Evolutionary conservation across 2,113 vertebrate genomes (phyloP).

Genomic region (Gobiocypris rarus): DNA sequence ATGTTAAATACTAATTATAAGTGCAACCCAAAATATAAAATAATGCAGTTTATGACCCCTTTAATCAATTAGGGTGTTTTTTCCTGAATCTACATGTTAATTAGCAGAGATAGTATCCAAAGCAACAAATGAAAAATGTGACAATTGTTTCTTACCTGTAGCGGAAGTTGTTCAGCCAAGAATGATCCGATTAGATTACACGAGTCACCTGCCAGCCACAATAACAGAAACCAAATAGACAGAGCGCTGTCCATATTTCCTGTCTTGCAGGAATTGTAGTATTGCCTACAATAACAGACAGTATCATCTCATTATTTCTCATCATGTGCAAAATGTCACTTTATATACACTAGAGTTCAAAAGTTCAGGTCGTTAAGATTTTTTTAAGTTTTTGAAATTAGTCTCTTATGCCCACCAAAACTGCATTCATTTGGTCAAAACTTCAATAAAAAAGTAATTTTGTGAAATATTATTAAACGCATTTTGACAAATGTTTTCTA

Average conservation of each 20-base stretch:
- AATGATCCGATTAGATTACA: conserved; percentile 93
- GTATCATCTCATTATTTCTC: neutral
- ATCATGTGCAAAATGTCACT: neutral
- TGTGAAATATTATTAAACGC: neutral
- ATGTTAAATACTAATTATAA: too few species aligned
- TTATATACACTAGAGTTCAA: neutral
- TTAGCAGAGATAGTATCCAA: neutral
- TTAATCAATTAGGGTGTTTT: neutral
- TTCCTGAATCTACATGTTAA: neutral
- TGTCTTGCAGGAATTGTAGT: conserved; percentile 84
- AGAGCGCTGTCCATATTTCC: conserved; percentile 93
- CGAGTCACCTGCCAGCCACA: conserved; percentile 92
- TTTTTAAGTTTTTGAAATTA: neutral
- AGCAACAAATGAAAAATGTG: neutral
- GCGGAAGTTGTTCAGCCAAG: conserved; percentile 89
- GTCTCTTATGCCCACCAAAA: neutral
- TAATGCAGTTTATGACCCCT: too few species aligned
- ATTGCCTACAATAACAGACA: conserved; percentile 79
- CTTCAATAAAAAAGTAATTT: neutral
- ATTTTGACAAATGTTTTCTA: neutral
- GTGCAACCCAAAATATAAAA: too few species aligned
- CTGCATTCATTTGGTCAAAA: neutral
- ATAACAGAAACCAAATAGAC: conserved; percentile 92
- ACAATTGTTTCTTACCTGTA: conserved; percentile 81
- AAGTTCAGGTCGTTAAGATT: neutral